Conservation (phyloP, 2,113 vertebrate species). For the Prolemur simus region DNA sequence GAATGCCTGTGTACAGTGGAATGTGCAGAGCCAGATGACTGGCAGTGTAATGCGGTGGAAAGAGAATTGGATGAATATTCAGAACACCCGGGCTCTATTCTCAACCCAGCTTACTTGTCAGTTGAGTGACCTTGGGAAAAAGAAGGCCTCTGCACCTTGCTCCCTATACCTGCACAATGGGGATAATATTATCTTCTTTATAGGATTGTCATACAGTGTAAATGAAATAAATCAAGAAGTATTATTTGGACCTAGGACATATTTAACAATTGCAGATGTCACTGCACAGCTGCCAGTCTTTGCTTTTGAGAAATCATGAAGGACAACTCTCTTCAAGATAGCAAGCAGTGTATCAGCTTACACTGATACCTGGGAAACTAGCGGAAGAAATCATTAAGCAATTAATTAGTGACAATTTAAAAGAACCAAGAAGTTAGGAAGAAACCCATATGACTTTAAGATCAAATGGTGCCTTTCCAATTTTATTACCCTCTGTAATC, state of each 20-base stretch:
- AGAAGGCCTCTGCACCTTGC: not conserved
- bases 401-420: constrained; percentile 44
- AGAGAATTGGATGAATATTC: not conserved
- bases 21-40: not conserved
- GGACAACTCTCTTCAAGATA: not conserved
- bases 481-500: not conserved
- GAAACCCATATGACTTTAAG: not conserved
- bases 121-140: not conserved
- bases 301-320: not conserved
- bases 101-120: not conserved
- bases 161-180: not conserved
- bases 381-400: not conserved
- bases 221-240: not conserved
- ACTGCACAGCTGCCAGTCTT: not conserved
- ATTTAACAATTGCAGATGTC: not conserved
- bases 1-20: not conserved
- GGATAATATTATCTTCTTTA: not conserved
- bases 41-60: not conserved
- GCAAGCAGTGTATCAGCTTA: not conserved
- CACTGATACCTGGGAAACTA: not conserved
- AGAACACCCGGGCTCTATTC: not conserved
- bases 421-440: constrained; percentile 18
- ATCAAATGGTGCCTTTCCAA: not conserved
- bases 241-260: not conserved
- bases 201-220: not conserved